Evolutionary conservation across 1,140 invertebrate species (phyloP).

Genomic region (Gonioctena quinquepunctata): DNA sequence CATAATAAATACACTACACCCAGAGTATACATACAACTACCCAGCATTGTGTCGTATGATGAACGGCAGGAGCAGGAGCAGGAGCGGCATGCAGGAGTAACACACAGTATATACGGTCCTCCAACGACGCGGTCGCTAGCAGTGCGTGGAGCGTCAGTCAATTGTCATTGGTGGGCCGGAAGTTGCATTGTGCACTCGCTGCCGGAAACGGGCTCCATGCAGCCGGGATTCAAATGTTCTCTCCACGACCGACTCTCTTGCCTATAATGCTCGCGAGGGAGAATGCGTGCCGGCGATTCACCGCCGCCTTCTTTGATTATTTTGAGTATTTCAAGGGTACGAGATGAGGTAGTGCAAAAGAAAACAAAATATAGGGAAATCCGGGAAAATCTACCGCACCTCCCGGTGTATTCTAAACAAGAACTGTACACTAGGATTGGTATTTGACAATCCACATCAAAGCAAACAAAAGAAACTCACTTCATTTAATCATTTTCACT

Average conservation of each 20-base stretch:
- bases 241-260: not conserved
- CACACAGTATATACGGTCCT: not conserved
- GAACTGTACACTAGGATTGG: no score
- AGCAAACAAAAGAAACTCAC: no score
- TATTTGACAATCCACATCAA: no score
- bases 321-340: not conserved
- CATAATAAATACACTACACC: not conserved
- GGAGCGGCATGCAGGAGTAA: no score
- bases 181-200: slow-evolving; percentile 53
- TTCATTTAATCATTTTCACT: no score
- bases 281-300: not conserved
- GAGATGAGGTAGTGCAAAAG: no score
- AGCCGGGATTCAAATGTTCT: not conserved
- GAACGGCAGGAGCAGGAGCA: not conserved
- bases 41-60: slow-evolving; percentile 2
- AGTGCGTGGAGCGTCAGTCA: slow-evolving; percentile 49
- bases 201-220: slow-evolving; percentile 53
- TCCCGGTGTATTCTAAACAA: no score
- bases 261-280: not conserved
- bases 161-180: slow-evolving; percentile 51
- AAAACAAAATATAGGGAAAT: no score
- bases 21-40: not conserved
- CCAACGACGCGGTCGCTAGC: slow-evolving; percentile 2
- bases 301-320: not conserved
- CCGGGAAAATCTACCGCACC: no score